These are phyloP conservation scores for Pomatostomus ruficeps DNA, from an alignment of 2,113 vertebrate species.

Conservation along the genomic window DNA sequence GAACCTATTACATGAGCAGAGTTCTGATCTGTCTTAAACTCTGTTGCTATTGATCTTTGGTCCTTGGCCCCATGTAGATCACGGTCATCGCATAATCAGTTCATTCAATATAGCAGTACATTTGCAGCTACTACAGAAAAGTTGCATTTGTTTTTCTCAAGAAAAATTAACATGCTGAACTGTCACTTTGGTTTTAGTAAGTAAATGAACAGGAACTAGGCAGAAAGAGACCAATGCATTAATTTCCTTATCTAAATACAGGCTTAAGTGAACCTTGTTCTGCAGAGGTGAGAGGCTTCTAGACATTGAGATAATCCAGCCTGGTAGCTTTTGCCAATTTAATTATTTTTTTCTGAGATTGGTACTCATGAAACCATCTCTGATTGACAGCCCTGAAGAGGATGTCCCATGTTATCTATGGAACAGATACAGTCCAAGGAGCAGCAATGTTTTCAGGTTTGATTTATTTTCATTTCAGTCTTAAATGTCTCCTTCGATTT, in stretches of 20 bases:
- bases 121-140: not conserved
- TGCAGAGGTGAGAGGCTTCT: not conserved
- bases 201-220: not conserved
- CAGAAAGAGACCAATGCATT: not conserved
- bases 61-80: not conserved
- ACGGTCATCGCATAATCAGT: not conserved
- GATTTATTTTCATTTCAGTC: conserved; percentile 15
- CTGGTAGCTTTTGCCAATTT: not conserved
- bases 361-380: not conserved
- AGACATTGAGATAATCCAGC: not conserved
- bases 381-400: conserved; percentile 1
- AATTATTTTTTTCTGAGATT: not conserved
- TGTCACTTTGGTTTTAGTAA: not conserved
- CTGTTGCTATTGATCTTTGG: not conserved
- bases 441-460: not conserved
- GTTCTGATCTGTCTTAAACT: not conserved
- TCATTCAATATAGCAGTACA: not conserved
- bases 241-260: not conserved
- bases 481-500: not conserved
- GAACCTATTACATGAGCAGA: not conserved
- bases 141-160: not conserved
- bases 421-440: not conserved
- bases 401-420: not conserved
- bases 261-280: not conserved
- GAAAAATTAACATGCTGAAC: not conserved